Percentiles rank a stretch among this genome's conserved stretches.
These are phyloP conservation scores for Zele albiditarsus DNA, from an alignment of 2,888 invertebrate genomes.

Conservation along the genomic window DNA sequence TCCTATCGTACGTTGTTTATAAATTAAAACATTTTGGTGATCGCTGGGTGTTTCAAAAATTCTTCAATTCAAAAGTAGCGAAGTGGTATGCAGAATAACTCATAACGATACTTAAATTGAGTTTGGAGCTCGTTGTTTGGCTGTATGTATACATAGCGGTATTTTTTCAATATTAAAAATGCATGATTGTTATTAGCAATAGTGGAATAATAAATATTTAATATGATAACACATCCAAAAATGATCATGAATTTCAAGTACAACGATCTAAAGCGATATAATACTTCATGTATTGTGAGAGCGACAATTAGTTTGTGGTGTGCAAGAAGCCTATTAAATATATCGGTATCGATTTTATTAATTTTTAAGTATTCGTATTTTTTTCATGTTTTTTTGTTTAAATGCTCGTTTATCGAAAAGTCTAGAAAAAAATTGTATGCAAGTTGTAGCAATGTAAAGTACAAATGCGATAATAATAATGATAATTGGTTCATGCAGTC, in stretches of 20 bases:
- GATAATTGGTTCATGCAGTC: constrained; percentile 41
- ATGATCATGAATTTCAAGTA: background rate
- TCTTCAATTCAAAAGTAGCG: background rate
- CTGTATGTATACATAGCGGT: background rate
- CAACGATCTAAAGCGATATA: background rate
- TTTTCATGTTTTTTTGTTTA: constrained; percentile 27
- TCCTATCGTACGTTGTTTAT: constrained; percentile 11
- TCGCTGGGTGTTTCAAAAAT: background rate
- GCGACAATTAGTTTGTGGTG: background rate
- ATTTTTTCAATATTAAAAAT: background rate
- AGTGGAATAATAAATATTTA: background rate
- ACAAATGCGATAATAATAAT: constrained; percentile 37
- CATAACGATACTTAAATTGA: background rate
- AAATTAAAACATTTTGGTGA: background rate
- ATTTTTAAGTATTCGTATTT: background rate
- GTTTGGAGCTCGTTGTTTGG: constrained; percentile 18
- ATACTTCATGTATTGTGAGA: background rate
- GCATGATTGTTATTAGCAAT: background rate
- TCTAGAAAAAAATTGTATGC: constrained; percentile 27
- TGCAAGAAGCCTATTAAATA: background rate
- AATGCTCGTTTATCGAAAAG: constrained; percentile 28
- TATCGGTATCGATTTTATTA: background rate
- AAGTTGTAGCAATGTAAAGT: constrained; percentile 39
- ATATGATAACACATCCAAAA: background rate
- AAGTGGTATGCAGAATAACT: background rate